Evolutionary conservation across 2,113 vertebrate genomes (phyloP), one percentile per base, ranked within the genome.

Genomic region (Tachysurus fulvidraco): DNA sequence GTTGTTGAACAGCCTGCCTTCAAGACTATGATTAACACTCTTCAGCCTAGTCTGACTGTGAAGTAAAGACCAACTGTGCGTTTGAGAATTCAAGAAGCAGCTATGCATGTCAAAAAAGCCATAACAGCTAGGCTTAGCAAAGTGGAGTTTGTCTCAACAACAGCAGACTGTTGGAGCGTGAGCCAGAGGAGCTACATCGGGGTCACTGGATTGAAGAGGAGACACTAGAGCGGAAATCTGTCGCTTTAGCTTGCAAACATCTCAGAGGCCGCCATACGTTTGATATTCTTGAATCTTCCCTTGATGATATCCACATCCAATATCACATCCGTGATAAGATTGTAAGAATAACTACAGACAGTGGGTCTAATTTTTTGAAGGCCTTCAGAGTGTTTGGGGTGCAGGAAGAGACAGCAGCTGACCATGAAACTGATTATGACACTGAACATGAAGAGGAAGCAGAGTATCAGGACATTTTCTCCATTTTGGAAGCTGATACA

Each of bases 321-420:
- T 88, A 88, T 7, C 83, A 52, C 25, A 86, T 84, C 57, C 84
- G 65, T 14, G 50, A 59, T 11, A 85, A 88, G 84, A 85, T 88
- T 74, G 76, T 86, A 69, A 85, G 87, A 88, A 88, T 85, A 52
- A 85, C 84, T 52, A 88, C 84, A n/a, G 81, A 90, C 21, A 82
- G 87, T 41, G 57, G 85, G 7, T 88, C n/a, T 36, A 90, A 88
- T 79, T 86, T 89, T 17, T 76, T 90, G 2, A 84, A 90, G 67
- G 87, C 87, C 52, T 90, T 90, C 85, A 85, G 28, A 83, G 85
- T 88, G 28, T 88, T 90, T 87, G 85, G 85, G 77, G 59, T 85
- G 76, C 83, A 1, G 36, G 36, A 36, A 88, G 36, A 86, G 78
- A 69, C 85, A 90, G 73, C 8, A 76, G 28, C 36, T 36, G 36